Evolutionary conservation across 2,888 invertebrate genomes (phyloP), one percentile per base, ranked within the genome.

Genomic region (Mythimna vitellina): DNA sequence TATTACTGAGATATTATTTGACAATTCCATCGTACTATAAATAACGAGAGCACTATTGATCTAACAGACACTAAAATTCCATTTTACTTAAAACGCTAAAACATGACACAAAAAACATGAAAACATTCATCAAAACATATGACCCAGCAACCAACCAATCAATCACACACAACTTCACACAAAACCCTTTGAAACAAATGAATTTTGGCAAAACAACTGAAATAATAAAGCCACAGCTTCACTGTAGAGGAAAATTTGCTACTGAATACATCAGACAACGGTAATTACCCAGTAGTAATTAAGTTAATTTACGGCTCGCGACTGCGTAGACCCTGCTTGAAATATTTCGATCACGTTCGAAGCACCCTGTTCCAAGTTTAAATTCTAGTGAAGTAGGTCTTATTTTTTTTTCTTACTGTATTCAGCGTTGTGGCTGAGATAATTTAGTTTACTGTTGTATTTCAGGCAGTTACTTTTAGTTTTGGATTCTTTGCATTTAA

Each of bases 251-350:
- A 56, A 61, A 78, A 82, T 82, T 82, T 58, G 61, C 69, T 68
- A 62, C 66, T 65, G 57, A 77, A 83, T 80, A 83, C 78, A 70
- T 83, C 83, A 80, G 81, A 70, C 77, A 70, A 63, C 66, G 70
- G 76, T 81, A 82, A 83, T 82, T 83, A 85, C 56, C 56, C 71
- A 66, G 77, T 68, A 61, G 80, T 78, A 83, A 85, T 83, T 85
- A 85, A 75, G 74, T 77, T 68, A 85, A 80, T 80, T 85, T 78
- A 80, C 75, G 62, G 38, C 63, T 67, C 70, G 60, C 66, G 68
- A 85, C 73, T 79, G 71, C 80, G 61, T 61, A 80, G 54, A 60
- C 73, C 64, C 42, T 63, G 73, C 68, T 84, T 75, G 58, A 63
- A 49, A 61, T 82, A 80, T 80, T 80, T 74, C 64, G 74, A 79